A percentile compares a stretch with the other conserved stretches of the same genome.
phyloP scores from a whole-genome alignment of 2,888 invertebrate genomes.

The Himalopsyche tibetana region DNA sequence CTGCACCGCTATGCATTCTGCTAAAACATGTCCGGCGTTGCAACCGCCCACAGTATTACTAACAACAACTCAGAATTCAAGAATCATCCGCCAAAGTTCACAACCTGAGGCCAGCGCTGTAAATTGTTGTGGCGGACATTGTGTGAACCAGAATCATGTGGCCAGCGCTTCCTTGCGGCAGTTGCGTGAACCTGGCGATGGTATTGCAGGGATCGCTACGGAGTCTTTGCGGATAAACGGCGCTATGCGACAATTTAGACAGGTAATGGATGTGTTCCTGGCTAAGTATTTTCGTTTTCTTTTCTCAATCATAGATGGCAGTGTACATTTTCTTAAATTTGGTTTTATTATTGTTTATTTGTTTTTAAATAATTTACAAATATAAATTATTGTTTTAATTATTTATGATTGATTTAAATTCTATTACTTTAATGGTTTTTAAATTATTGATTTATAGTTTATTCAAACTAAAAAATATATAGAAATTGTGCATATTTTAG shows the following conservation, averaged over 20 bases:
- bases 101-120: constrained; percentile 85
- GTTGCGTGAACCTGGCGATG: constrained; percentile 88
- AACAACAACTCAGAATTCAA: constrained; percentile 82
- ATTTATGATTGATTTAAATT: no score
- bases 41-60: constrained; percentile 85
- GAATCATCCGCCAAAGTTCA: constrained; percentile 92
- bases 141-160: constrained; percentile 80
- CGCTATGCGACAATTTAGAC: constrained; percentile 96
- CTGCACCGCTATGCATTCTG: constrained; percentile 75
- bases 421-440: no score
- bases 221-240: constrained; percentile 97
- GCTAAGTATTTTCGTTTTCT: constrained; percentile 70
- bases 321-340: neutral
- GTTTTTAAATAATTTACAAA: no score
- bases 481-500: no score
- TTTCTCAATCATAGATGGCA: constrained; percentile 23
- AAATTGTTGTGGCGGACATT: constrained; percentile 79
- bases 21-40: constrained; percentile 80
- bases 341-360: no score
- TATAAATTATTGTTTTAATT: no score
- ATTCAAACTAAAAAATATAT: no score
- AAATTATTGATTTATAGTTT: no score
- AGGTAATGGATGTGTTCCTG: constrained; percentile 79
- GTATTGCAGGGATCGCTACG: constrained; percentile 96
- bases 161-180: constrained; percentile 92